These are phyloP conservation scores for Megaleporinus macrocephalus DNA, from an alignment of 2,113 vertebrate species.

Conservation along the genomic window DNA sequence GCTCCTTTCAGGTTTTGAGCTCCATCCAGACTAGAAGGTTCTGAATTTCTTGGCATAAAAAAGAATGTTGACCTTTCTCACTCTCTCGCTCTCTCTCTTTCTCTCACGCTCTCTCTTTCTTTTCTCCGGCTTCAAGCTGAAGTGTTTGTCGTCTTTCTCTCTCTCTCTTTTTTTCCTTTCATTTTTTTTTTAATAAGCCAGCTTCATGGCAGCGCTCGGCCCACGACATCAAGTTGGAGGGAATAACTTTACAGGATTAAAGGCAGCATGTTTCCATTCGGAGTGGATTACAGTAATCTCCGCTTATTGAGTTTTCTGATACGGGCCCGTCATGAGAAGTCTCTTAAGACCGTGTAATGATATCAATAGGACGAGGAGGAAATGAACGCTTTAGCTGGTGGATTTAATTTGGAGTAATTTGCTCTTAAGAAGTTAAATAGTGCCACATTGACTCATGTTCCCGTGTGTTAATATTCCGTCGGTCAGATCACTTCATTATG, in stretches of 20 bases:
- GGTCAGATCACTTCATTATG: constrained; percentile 52
- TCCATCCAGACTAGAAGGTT: constrained; percentile 6
- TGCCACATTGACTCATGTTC: constrained; percentile 2
- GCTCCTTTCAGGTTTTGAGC: background rate
- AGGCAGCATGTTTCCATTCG: constrained; percentile 61
- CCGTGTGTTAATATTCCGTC: constrained; percentile 29
- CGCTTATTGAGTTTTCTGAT: constrained; percentile 65
- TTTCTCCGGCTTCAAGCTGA: background rate
- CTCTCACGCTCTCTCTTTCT: background rate
- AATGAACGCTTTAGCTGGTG: constrained; percentile 37
- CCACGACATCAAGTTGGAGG: constrained; percentile 52
- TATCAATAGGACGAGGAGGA: constrained; percentile 47
- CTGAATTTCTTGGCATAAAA: constrained; percentile 25
- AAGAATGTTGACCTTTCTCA: background rate
- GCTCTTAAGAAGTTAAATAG: constrained; percentile 38
- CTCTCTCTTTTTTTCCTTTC: background rate
- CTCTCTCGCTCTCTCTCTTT: background rate
- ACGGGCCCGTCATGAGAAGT: constrained; percentile 45
- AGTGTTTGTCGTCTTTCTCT: constrained; percentile 1
- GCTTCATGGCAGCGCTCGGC: constrained; percentile 30
- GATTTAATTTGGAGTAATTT: constrained; percentile 58
- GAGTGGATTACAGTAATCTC: constrained; percentile 68
- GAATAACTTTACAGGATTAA: constrained; percentile 65
- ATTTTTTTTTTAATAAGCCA: constrained; percentile 39
- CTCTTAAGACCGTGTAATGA: constrained; percentile 64